These are phyloP conservation scores for Sarcophaga caerulescens DNA, from an alignment of 2,888 invertebrate genomes.

Conservation along the genomic window DNA sequence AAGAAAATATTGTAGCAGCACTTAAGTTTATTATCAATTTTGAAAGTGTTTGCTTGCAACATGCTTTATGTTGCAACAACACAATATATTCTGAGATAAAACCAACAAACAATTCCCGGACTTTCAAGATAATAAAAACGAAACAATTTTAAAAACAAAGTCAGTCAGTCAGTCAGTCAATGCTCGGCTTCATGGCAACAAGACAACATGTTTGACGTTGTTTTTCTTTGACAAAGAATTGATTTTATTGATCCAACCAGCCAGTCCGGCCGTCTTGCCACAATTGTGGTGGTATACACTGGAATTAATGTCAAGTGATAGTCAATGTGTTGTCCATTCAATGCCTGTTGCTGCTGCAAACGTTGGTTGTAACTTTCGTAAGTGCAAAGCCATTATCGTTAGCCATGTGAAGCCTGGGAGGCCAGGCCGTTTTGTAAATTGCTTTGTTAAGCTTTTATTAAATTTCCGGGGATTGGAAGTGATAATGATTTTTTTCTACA, in stretches of 20 bases:
- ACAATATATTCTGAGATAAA: neutral
- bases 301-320: conserved; percentile 15
- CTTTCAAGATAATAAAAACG: too few relatives aligned
- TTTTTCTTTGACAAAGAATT: neutral
- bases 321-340: neutral
- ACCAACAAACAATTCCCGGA: conserved; percentile 3
- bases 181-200: neutral
- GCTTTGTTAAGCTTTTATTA: conserved; percentile 38
- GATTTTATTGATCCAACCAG: neutral
- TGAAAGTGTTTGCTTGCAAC: neutral
- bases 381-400: neutral
- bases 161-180: too few relatives aligned
- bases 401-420: conserved; percentile 34
- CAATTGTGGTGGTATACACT: neutral
- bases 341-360: conserved; percentile 36
- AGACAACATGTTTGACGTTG: conserved; percentile 43
- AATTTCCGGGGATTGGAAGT: conserved; percentile 59
- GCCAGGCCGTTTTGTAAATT: conserved; percentile 26
- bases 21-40: neutral
- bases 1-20: conserved; percentile 16
- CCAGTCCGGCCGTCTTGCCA: neutral
- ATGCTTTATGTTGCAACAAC: neutral
- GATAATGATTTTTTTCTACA: conserved; percentile 36
- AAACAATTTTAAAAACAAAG: too few relatives aligned
- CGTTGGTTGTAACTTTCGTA: neutral